Evolutionary conservation across 2,113 vertebrate genomes (phyloP).

Genomic region (Zapus hudsonius): DNA sequence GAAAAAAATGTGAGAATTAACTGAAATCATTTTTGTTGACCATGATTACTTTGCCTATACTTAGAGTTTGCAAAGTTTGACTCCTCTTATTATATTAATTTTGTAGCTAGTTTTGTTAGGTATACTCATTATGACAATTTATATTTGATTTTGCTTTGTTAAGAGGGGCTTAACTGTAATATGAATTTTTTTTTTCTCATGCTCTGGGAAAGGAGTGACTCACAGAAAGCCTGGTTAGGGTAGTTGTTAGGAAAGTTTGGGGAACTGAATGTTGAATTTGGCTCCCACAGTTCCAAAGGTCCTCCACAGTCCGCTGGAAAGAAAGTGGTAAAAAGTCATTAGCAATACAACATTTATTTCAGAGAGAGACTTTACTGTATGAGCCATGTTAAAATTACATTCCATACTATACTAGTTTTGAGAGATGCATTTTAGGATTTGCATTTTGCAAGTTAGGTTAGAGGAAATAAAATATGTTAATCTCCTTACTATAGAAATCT

Average conservation of each 20-base stretch:
- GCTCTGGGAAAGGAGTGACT: slow-evolving; percentile 79
- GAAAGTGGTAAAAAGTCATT: slow-evolving; percentile 57
- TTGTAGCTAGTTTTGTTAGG: not conserved
- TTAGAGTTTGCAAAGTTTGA: not conserved
- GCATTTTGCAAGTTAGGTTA: not conserved
- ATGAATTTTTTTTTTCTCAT: not conserved
- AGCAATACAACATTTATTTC: not conserved
- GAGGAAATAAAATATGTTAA: not conserved
- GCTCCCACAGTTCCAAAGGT: slow-evolving; percentile 92
- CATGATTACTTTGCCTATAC: not conserved
- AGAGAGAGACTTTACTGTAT: not conserved
- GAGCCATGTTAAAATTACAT: not conserved
- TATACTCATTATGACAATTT: not conserved
- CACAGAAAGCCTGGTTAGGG: slow-evolving; percentile 89
- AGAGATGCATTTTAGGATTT: not conserved
- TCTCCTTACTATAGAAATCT: not conserved
- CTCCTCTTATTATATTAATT: not conserved
- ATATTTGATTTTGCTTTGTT: not conserved
- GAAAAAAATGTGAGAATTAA: not conserved
- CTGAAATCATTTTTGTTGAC: not conserved
- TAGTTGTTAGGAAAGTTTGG: slow-evolving; percentile 91
- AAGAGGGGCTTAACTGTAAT: not conserved
- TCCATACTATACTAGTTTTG: not conserved
- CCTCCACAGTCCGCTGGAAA: slow-evolving; percentile 93
- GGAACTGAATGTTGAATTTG: slow-evolving; percentile 92